Conservation (phyloP, 2,113 vertebrate genomes). For the Labeo catla region DNA sequence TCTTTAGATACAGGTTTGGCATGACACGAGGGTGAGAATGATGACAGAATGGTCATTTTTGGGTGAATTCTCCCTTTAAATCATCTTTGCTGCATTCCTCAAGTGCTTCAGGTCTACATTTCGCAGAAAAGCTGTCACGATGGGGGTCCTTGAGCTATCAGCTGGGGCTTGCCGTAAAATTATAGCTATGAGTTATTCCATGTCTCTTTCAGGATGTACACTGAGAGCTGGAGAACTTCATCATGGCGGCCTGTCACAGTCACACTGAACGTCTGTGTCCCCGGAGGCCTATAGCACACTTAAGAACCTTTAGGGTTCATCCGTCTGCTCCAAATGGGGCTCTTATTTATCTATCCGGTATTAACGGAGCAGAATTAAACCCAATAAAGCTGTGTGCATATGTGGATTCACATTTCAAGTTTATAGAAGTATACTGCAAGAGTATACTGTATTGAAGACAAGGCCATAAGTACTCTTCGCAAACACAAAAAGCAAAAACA, state of each 20-base stretch:
- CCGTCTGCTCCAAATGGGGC: slow-evolving; percentile 38
- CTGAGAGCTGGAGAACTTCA: slow-evolving; percentile 17
- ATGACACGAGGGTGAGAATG: background rate
- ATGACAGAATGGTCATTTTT: background rate
- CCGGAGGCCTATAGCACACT: slow-evolving; percentile 18
- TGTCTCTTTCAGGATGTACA: background rate
- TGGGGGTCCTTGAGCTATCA: slow-evolving; percentile 15
- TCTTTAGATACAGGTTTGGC: background rate
- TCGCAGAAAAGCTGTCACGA: background rate
- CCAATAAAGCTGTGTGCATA: background rate
- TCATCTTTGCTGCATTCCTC: background rate
- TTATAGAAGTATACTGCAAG: no score
- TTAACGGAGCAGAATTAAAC: slow-evolving; percentile 6
- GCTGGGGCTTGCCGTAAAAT: slow-evolving; percentile 11
- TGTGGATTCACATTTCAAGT: background rate
- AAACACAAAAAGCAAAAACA: no score
- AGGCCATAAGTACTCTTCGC: no score
- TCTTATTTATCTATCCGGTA: background rate
- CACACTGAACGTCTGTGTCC: background rate
- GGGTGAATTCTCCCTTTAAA: background rate
- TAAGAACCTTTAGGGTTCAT: slow-evolving; percentile 30
- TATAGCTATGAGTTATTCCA: background rate
- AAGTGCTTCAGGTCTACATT: background rate
- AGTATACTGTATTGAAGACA: no score
- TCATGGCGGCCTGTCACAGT: background rate